Conservation (phyloP, 2,888 invertebrate genomes). For the Scrobipalpa costella region DNA sequence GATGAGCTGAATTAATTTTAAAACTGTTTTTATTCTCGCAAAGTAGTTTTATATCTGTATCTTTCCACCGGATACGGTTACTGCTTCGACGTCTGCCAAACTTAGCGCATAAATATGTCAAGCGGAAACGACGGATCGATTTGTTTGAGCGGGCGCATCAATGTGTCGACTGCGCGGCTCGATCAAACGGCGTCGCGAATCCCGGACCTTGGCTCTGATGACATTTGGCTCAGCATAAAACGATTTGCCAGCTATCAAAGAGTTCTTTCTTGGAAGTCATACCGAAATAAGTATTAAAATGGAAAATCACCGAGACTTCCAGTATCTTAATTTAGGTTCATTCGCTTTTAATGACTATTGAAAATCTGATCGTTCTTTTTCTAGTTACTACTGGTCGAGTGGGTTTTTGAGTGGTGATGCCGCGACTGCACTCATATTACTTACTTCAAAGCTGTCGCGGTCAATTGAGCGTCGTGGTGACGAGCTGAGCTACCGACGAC, state of each 20-base stretch:
- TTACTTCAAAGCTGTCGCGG: constrained; percentile 65
- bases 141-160: constrained; percentile 58
- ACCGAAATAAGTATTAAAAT: constrained; percentile 11
- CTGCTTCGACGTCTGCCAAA: constrained; percentile 56
- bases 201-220: constrained; percentile 38
- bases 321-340: background rate
- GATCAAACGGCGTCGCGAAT: constrained; percentile 71
- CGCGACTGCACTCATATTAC: constrained; percentile 34
- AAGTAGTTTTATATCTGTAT: constrained; percentile 37
- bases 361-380: too few species aligned
- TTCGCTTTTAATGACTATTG: background rate
- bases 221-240: constrained; percentile 45
- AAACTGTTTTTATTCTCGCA: constrained; percentile 22
- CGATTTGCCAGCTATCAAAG: constrained; percentile 40
- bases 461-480: constrained; percentile 63
- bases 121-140: constrained; percentile 61
- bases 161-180: constrained; percentile 57
- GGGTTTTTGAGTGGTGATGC: background rate
- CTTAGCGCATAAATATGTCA: constrained; percentile 54
- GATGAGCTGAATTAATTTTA: constrained; percentile 43
- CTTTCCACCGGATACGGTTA: constrained; percentile 53
- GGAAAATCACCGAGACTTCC: background rate
- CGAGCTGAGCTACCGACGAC: constrained; percentile 41
- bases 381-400: too few species aligned
- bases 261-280: constrained; percentile 40